phyloP scores from a whole-genome alignment of 2,888 invertebrate species.

The Vannuccia rotundouncinata region DNA sequence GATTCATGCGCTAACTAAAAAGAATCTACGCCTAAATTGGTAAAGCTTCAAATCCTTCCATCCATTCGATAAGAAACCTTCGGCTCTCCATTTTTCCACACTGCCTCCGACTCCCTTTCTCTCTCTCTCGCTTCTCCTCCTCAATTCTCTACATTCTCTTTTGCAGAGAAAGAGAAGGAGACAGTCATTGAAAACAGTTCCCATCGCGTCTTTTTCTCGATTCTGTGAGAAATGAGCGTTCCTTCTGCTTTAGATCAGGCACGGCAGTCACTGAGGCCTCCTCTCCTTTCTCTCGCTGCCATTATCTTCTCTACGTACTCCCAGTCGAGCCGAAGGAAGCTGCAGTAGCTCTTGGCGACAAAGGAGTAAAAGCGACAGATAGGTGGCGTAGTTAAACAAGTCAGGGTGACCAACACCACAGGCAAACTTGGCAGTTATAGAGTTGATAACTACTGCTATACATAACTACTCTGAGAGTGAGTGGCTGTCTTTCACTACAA shows the following conservation, averaged over 20 bases:
- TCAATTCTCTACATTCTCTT: background rate
- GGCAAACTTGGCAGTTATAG: too few relatives aligned
- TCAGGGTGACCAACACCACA: background rate
- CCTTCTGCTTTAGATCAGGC: conserved; percentile 15
- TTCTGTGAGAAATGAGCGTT: conserved; percentile 7
- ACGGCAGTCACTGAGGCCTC: background rate
- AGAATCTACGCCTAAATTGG: conserved; percentile 6
- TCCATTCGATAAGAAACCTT: background rate
- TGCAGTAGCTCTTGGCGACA: conserved; percentile 22
- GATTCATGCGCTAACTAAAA: background rate
- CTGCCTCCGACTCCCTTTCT: conserved; percentile 7
- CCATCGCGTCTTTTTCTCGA: conserved; percentile 13
- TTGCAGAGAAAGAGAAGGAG: background rate
- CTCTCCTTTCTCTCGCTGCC: background rate
- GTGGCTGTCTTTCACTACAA: too few relatives aligned
- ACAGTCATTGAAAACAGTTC: conserved; percentile 16
- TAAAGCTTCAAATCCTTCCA: conserved; percentile 23
- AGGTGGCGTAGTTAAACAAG: conserved; percentile 19
- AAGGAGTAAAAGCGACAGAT: conserved; percentile 26
- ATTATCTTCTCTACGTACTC: background rate
- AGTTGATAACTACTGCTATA: too few relatives aligned
- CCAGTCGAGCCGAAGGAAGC: background rate
- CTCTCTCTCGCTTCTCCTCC: background rate
- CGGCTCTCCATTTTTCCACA: background rate
- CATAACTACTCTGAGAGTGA: too few relatives aligned